Evolutionary conservation across 2,113 vertebrate species (phyloP).

Genomic region (Arenaria interpres): DNA sequence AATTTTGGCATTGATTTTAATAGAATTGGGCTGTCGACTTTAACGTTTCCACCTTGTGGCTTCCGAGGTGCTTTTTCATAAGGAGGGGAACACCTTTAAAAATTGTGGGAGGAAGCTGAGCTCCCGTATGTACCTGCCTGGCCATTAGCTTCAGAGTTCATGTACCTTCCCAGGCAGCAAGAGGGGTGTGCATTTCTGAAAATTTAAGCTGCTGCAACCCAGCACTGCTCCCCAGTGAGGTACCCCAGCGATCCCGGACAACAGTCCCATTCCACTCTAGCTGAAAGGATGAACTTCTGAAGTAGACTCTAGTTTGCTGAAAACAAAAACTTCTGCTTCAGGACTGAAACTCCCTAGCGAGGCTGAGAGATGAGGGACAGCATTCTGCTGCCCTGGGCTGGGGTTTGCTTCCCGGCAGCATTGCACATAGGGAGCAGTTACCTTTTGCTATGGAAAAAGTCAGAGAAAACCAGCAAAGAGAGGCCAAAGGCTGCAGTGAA

Average conservation of each 20-base stretch:
- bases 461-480: neutral
- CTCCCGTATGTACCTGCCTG: neutral
- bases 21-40: neutral
- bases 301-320: neutral
- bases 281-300: neutral
- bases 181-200: neutral
- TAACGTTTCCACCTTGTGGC: neutral
- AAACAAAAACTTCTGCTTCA: neutral
- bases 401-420: neutral
- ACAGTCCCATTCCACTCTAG: neutral
- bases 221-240: neutral
- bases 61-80: neutral
- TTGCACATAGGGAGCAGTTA: neutral
- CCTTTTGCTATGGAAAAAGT: neutral
- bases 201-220: neutral
- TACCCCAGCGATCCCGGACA: neutral
- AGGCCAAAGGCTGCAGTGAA: neutral
- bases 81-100: neutral
- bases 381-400: neutral
- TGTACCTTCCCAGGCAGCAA: neutral
- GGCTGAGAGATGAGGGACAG: neutral
- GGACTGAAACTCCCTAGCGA: neutral
- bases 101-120: neutral
- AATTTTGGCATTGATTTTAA: neutral
- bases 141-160: neutral